Conservation (phyloP, 2,113 vertebrate species). For the Theristicus caerulescens region DNA sequence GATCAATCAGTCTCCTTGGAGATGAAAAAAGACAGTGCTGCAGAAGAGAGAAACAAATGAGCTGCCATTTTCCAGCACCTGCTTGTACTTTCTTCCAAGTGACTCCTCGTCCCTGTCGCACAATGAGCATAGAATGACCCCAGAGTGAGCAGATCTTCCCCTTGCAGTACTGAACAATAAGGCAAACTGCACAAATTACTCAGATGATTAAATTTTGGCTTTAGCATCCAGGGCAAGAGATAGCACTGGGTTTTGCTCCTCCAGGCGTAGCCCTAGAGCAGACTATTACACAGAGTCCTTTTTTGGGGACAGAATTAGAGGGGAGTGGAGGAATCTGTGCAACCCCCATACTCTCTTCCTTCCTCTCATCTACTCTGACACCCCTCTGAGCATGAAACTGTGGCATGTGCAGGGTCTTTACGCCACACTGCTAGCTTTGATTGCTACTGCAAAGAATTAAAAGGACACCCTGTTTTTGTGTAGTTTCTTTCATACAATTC, state of each 20-base stretch:
- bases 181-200: background rate
- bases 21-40: slow-evolving; percentile 9
- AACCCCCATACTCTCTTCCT: background rate
- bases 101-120: background rate
- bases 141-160: background rate
- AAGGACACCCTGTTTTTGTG: background rate
- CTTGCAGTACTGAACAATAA: background rate
- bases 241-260: background rate
- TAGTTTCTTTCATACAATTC: background rate
- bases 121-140: background rate
- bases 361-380: background rate
- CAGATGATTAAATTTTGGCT: background rate
- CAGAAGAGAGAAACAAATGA: slow-evolving; percentile 13
- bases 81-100: background rate
- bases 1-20: slow-evolving; percentile 17
- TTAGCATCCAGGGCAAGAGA: background rate
- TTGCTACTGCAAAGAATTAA: background rate
- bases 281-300: rapidly evolving
- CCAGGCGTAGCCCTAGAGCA: background rate
- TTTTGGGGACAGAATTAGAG: background rate
- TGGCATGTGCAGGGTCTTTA: background rate
- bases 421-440: background rate
- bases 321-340: background rate
- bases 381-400: background rate
- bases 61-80: background rate